A percentile compares a stretch with the other conserved stretches of the same genome.
phyloP scores from a whole-genome alignment of 2,888 invertebrate genomes.

The Dasypogon diadema region DNA sequence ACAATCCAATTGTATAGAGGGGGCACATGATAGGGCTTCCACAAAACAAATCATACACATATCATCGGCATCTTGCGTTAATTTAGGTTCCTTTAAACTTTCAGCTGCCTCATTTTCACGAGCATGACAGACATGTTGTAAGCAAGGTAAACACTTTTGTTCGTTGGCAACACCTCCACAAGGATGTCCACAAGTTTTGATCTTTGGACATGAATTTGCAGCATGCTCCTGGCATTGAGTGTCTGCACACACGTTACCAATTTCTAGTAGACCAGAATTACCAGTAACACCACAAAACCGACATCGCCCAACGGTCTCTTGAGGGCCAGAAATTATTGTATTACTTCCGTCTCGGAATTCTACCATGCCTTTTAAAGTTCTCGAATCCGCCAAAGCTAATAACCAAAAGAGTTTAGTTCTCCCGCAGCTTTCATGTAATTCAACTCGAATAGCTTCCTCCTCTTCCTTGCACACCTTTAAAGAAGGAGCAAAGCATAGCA shows the following conservation, averaged over 20 bases:
- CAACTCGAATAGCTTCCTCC: constrained; percentile 94
- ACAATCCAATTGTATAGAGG: constrained; percentile 92
- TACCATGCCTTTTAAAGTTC: constrained; percentile 89
- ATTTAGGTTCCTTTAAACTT: constrained; percentile 67
- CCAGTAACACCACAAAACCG: constrained; percentile 92
- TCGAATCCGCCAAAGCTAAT: constrained; percentile 90
- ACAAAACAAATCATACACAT: constrained; percentile 99
- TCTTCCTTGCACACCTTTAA: constrained; percentile 85
- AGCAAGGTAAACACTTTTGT: constrained; percentile 86
- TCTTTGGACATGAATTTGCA: constrained; percentile 81
- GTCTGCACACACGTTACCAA: constrained; percentile 94
- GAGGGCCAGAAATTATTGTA: constrained; percentile 68
- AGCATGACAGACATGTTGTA: constrained; percentile 82
- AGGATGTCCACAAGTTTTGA: constrained; percentile 88
- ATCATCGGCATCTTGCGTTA: constrained; percentile 97
- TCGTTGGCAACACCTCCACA: constrained; percentile 95
- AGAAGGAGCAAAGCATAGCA: too few species aligned
- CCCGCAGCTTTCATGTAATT: constrained; percentile 97
- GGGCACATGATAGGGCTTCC: constrained; percentile 94
- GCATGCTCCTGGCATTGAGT: constrained; percentile 87
- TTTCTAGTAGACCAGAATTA: constrained; percentile 85
- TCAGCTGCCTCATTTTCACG: constrained; percentile 66
- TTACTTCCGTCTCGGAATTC: constrained; percentile 86
- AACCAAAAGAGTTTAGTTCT: constrained; percentile 97
- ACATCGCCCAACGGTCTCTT: constrained; percentile 79